Percentiles rank a stretch among this genome's conserved stretches.
These are phyloP conservation scores for Mesocentrotus franciscanus DNA, from an alignment of 53 echinoderm and acorn worm genomes.

Conservation along the genomic window DNA sequence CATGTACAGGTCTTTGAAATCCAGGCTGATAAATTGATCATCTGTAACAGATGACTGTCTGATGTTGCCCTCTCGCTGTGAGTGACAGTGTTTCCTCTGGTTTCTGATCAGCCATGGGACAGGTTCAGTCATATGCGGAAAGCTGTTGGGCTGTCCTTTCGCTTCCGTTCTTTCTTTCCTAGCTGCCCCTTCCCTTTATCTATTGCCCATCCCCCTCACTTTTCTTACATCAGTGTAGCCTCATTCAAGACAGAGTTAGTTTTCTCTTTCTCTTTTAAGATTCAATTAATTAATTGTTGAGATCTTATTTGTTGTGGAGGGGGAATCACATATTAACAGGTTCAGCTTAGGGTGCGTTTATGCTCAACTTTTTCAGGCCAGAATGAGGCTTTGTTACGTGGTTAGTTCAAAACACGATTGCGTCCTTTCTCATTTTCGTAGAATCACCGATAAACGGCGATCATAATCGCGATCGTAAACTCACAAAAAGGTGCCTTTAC, in stretches of 20 bases:
- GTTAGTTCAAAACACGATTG: too few relatives aligned
- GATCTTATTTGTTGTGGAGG: too few relatives aligned
- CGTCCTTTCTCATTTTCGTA: too few relatives aligned
- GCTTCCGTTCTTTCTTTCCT: not conserved
- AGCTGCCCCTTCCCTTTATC: not conserved
- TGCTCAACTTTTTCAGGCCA: too few relatives aligned
- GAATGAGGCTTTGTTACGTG: too few relatives aligned
- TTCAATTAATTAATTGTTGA: not conserved
- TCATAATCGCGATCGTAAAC: too few relatives aligned
- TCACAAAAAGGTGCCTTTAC: too few relatives aligned
- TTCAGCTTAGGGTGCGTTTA: too few relatives aligned
- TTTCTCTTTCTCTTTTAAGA: not conserved
- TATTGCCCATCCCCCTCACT: not conserved
- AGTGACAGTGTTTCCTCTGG: constrained; percentile 28
- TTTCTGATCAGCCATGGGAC: not conserved
- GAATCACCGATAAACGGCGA: too few relatives aligned
- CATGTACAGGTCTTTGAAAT: not conserved
- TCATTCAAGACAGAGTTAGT: not conserved
- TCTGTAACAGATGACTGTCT: constrained; percentile 9
- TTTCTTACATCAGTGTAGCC: not conserved
- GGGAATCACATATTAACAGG: too few relatives aligned
- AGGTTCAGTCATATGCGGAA: constrained; percentile 9
- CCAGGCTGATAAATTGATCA: constrained; percentile 35
- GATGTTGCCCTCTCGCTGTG: not conserved
- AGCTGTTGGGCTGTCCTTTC: constrained; percentile 1